Evolutionary conservation across 2,797 vertebrate species (phyloP), one percentile per base, ranked within the genome.

Genomic region (Notolabrus celidotus): DNA sequence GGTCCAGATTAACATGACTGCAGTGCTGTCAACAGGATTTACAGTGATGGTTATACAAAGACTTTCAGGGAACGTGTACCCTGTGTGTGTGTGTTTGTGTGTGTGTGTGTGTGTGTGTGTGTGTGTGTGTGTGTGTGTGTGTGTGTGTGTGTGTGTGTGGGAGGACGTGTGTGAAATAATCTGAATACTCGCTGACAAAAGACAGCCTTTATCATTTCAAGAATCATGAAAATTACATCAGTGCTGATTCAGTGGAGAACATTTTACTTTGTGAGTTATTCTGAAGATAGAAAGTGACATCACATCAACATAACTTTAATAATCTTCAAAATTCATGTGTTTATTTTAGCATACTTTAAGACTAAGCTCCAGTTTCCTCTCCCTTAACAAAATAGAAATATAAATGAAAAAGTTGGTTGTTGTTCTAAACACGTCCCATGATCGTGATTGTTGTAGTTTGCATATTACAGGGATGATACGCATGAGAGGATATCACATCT

Each of bases 21-120:
- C 46, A 64, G 53, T 16, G 33, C 22, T 23, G 33, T 67, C 62
- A 75, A 55, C 49, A 60, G 59, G 50, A 69, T 65, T 68, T 68
- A 33, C 34, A 27, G 38, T 45, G 50, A 66, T 71, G 61, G 11
- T 64, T 59, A 65, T 20, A 58, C 17, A 29, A 33, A 56, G 31
- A 46, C 50, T 50, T 61, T 27, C 14, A 36, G 10, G 6, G 14
- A 53, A 7, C 65, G 22, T n/a, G 16, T 31, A 2, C 27, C 10
- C n/a, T 33, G 11, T 10, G 29, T 31, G 29, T 31, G 29, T 31
- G 29, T 31, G 25, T 27, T 27, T 27, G 25, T n/a, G n/a, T n/a
- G n/a, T n/a, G n/a, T n/a, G 14, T 38, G 43, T 42, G 52, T 41
- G 51, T 23, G 56, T 51, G 17, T 31, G 49, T 38, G 33, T 36